Conservation (phyloP, 2,797 vertebrate genomes). For the Danio choprae region DNA sequence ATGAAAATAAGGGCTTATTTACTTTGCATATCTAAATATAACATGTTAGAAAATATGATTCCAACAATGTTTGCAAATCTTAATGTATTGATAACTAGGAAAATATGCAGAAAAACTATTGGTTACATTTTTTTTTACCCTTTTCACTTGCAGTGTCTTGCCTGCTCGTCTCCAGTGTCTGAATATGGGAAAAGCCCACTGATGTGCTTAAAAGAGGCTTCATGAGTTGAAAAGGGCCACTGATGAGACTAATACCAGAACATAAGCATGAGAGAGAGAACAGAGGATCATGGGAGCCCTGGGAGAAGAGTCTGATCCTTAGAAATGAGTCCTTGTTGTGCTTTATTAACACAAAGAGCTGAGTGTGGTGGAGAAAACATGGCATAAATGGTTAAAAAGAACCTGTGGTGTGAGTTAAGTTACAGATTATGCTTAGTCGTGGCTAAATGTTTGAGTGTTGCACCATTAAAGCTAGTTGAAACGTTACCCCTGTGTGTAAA, state of each 20-base stretch:
- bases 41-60: too few species aligned
- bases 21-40: too few species aligned
- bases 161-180: background rate
- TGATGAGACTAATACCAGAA: slow-evolving; percentile 49
- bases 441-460: slow-evolving; percentile 6
- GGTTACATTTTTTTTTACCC: too few species aligned
- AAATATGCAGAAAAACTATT: too few species aligned
- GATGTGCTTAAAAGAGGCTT: slow-evolving; percentile 46
- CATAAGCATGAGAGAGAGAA: slow-evolving; percentile 35
- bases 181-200: slow-evolving; percentile 32
- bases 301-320: slow-evolving; percentile 45
- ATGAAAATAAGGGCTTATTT: too few species aligned
- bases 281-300: slow-evolving; percentile 33
- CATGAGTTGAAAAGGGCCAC: slow-evolving; percentile 42
- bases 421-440: background rate
- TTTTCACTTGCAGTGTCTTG: too few species aligned
- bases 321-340: slow-evolving; percentile 38
- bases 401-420: background rate
- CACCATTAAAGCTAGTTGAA: slow-evolving; percentile 1
- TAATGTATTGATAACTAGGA: too few species aligned
- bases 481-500: background rate
- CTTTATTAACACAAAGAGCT: slow-evolving; percentile 38
- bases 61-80: too few species aligned
- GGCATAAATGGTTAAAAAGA: slow-evolving; percentile 26
- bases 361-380: slow-evolving; percentile 26